Base-by-base conservation (phyloP, 2,888 invertebrate species). In the Spisula solida region DNA sequence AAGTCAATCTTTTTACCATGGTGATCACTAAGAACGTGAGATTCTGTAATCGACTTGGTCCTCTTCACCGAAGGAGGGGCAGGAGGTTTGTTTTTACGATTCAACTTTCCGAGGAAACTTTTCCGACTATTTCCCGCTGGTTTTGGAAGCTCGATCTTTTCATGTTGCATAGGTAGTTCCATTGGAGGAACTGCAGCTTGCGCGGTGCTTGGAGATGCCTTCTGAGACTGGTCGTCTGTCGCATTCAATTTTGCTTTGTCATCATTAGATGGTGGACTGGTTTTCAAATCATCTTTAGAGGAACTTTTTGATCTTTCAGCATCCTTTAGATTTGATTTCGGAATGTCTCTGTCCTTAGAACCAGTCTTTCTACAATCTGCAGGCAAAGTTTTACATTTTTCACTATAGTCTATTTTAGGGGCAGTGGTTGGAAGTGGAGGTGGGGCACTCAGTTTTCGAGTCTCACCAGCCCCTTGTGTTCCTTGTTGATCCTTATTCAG, bases 91-190 rank as follows among this genome's bases (percentile, higher is more conserved):
- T 93, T 92, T 82, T 94, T 94, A 56, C 94, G 94, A 41, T 93
- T 93, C 75, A 95, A 90, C 87, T 95, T 95, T 47, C 95, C 95
- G n/a, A 95, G 94, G 81, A 95, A 94, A 66, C 95, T 95, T 78
- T 94, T 94, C 31, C 94, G 89, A 66, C 94, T 94, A 66, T 92
- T 93, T 5, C 92, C 89, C 1, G 94, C 94, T 51, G 93, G 93
- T 56, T 90, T 94, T 18, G 95, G 95, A 48, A 95, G 92, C 78
- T 95, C 95, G 31, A 95, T 95, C 87, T 95, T 95, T 84, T 95
- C 95, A 6, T 66, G 56, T 31, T 88, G 87, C 18, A 88, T 47
- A n/a, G 86, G 88, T 20, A 90, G 79, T 41, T 90, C 90, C 16
- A 82, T 29, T n/a, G 89, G 82, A 48, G 91, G 87, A 14, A 89